Percentiles rank a stretch among this genome's conserved stretches.
Evolutionary conservation across 2,113 vertebrate genomes (phyloP).

Genomic region (Trogon melanurus): DNA sequence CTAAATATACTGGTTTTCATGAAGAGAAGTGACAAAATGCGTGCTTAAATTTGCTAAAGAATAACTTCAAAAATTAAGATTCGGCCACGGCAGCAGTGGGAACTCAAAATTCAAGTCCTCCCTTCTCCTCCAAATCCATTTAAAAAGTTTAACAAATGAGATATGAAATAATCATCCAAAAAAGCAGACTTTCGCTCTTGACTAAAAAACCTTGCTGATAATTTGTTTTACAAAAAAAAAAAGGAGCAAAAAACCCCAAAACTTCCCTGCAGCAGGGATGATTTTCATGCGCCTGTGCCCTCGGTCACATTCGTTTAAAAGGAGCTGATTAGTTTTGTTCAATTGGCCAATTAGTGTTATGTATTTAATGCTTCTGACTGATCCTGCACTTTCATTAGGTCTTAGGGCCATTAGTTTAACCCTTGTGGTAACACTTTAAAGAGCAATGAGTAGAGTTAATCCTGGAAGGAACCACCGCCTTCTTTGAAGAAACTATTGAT

Average conservation of each 20-base stretch:
- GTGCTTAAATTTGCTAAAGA: not conserved
- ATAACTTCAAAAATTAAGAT: not conserved
- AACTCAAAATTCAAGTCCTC: not conserved
- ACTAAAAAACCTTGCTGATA: not conserved
- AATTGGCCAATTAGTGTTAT: constrained; percentile 16
- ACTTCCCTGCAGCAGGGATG: not conserved
- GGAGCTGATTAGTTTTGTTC: not conserved
- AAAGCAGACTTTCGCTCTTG: not conserved
- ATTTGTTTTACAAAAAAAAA: not conserved
- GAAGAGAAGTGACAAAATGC: not conserved
- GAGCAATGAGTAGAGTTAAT: not conserved
- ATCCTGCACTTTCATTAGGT: constrained; percentile 18
- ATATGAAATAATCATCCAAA: not conserved
- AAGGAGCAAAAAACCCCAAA: not conserved
- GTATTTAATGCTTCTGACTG: not conserved
- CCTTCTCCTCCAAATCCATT: not conserved
- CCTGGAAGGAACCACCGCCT: not conserved
- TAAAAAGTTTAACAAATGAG: not conserved
- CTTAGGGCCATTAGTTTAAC: constrained; percentile 46
- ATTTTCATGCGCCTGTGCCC: not conserved
- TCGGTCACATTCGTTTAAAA: not conserved
- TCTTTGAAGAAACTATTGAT: not conserved
- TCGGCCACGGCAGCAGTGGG: not conserved
- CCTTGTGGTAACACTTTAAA: constrained; percentile 16
- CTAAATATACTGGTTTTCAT: not conserved